Percentiles rank a stretch among this genome's conserved stretches.
These are phyloP conservation scores for Plagodis pulveraria DNA, from an alignment of 2,888 invertebrate species.

Conservation along the genomic window DNA sequence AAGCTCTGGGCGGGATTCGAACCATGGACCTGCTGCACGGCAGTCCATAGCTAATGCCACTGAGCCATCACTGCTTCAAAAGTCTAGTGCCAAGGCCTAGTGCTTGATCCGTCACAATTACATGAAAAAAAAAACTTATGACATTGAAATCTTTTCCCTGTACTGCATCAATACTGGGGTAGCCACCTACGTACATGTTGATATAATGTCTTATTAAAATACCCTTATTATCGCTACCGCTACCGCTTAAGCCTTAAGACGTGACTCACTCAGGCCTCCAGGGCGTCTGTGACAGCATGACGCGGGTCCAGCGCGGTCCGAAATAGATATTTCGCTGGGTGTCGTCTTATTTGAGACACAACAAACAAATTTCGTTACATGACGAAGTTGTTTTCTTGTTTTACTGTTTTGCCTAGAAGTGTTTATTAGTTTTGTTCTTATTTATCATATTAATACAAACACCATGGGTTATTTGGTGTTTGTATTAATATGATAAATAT, in stretches of 20 bases:
- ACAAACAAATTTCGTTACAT: conserved; percentile 57
- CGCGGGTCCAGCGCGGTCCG: conserved; percentile 78
- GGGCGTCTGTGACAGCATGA: conserved; percentile 72
- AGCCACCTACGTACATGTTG: not conserved
- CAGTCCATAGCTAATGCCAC: too few relatives aligned
- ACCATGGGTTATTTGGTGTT: too few relatives aligned
- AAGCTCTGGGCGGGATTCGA: too few relatives aligned
- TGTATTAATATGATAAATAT: too few relatives aligned
- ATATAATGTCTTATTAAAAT: not conserved
- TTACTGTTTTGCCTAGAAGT: conserved; percentile 2
- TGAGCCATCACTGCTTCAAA: too few relatives aligned
- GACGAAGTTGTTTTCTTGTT: conserved; percentile 44
- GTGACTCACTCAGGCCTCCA: conserved; percentile 19
- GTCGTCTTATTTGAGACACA: conserved; percentile 64
- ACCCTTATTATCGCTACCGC: conserved; percentile 39
- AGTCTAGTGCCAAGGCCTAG: too few relatives aligned
- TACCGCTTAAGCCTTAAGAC: conserved; percentile 39
- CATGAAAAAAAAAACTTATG: too few relatives aligned
- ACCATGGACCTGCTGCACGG: too few relatives aligned
- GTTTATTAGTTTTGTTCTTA: not conserved
- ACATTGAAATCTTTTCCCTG: too few relatives aligned
- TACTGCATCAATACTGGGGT: not conserved
- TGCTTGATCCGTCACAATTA: too few relatives aligned
- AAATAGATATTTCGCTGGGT: conserved; percentile 78
- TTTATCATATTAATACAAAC: not conserved